Evolutionary conservation across 2,113 vertebrate species (phyloP), one percentile per base, ranked within the genome.

Genomic region (Hyperopisus bebe): DNA sequence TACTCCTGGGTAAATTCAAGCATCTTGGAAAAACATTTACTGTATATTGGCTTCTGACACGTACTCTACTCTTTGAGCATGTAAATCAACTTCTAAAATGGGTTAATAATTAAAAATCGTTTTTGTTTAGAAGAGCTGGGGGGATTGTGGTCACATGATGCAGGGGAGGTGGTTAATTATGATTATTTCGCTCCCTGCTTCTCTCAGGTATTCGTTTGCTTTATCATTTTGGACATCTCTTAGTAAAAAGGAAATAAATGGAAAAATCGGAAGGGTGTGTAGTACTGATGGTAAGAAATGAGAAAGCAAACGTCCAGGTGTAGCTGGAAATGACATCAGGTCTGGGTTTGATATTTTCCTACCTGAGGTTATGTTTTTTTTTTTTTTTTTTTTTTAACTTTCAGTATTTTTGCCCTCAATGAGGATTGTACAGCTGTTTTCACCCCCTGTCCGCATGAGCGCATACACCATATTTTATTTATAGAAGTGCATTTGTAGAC

Each of bases 341-440:
- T 84, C 21, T 46, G 39, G 44, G 82, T 84, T 84, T 88, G 39
- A 92, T 91, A 91, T 90, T 91, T 93, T 91, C 87, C 87, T 62
- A 21, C 35, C 51, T 87, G 93, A 95, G 93, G 90, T 90, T 93
- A 94, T 94, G 92, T 94, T 13, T 51, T 62, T 62, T 92, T 93
- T 92, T 94, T 96, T 95, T 95, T 96, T 95, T 77, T 90, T 96
- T 95, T 94, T 95, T 24, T 21, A 55, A 97, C 94, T 95, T 90
- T 96, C 96, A 96, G 95, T 96, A 97, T 97, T 96, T 96, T 95
- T 99, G 96, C 97, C 97, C 97, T 98, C 98, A 98, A 94, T 98
- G 98, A 99, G 97, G 97, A 98, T 96, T 97, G 94, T 96, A 95
- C 95, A 96, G 94, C 94, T 92, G 55, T 94, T 93, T 97, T 96